A percentile compares a stretch with the other conserved stretches of the same genome.
Conservation (phyloP, 2,888 invertebrate species). For the Gymnocheta viridis region DNA sequence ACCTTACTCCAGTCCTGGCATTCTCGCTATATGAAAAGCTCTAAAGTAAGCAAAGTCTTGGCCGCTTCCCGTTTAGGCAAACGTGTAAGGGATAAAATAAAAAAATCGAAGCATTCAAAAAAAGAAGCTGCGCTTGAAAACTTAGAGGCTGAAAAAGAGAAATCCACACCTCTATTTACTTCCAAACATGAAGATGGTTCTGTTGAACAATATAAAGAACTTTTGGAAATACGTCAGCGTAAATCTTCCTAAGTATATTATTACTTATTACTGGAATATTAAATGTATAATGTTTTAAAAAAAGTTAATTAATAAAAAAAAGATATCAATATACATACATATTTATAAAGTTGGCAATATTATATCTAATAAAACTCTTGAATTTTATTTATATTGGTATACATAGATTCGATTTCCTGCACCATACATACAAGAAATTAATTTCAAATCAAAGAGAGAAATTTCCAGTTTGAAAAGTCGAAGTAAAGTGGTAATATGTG, state of each 20-base stretch:
- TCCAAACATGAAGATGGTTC: conserved; percentile 83
- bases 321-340: neutral
- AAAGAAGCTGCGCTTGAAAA: conserved; percentile 71
- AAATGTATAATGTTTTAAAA: neutral
- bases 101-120: conserved; percentile 79
- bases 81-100: conserved; percentile 85
- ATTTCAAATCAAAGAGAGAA: too few relatives aligned
- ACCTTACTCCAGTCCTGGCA: conserved; percentile 84
- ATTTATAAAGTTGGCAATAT: neutral
- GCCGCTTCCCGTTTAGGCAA: conserved; percentile 84
- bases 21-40: conserved; percentile 84
- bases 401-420: too few relatives aligned
- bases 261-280: neutral
- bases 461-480: too few relatives aligned
- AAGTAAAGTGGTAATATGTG: too few relatives aligned
- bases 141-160: conserved; percentile 67
- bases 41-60: conserved; percentile 84
- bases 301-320: neutral
- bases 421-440: too few relatives aligned
- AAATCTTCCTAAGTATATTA: conserved; percentile 68
- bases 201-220: conserved; percentile 84
- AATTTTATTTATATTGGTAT: too few relatives aligned
- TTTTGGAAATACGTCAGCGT: conserved; percentile 78
- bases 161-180: conserved; percentile 70
- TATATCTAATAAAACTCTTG: too few relatives aligned